Base-by-base conservation (phyloP, 2,113 vertebrate genomes). In the Neopipo cinnamomea region DNA sequence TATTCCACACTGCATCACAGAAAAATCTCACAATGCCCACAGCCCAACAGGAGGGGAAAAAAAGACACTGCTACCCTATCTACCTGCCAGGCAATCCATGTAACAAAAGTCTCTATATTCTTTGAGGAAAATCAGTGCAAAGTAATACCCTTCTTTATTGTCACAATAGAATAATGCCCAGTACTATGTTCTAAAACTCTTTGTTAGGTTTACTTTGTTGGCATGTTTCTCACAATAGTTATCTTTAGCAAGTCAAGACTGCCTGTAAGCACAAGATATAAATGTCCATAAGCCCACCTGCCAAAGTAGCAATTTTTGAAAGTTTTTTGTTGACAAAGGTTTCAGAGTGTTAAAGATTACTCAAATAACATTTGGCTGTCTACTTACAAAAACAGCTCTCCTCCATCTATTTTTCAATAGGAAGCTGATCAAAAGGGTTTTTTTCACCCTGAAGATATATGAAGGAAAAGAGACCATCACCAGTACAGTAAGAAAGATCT, bases 21-120 rank as follows among this genome's bases (percentile, higher is more conserved):
- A 56, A 77, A 90, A 88, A 35, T 71, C 18, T 75, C 33, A 72
- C 27, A 49, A 37, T 23, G 13, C 5, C 28, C 67, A 55, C 3
- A 27, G 53, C 2, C 3, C 5, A 71, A 47, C 0, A 65, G 11
- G 30, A 79, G 9, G 11, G 11, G 0, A 0, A 9, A 72, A 79
- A 80, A 72, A 1, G 6, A 0, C 17, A 23, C 12, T 37, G 17
- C 3, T 14, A 39, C 5, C 7, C 23, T 49, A 67, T 6, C 12
- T 55, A 19, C 11, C 17, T 44, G 19, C 8, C 19, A 55, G 31
- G 11, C 6, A 82, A 39, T 72, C 39, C 11, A 7, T 25, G 9
- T 21, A 67, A 50, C 14, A 47, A 11, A 91, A 53, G 21, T 41
- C 11, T 6, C 6, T 4, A 8, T 6, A 49, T 12, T 14, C 24